Evolutionary conservation across 2,797 vertebrate species (phyloP).

Genomic region (Rhynchotus rufescens): DNA sequence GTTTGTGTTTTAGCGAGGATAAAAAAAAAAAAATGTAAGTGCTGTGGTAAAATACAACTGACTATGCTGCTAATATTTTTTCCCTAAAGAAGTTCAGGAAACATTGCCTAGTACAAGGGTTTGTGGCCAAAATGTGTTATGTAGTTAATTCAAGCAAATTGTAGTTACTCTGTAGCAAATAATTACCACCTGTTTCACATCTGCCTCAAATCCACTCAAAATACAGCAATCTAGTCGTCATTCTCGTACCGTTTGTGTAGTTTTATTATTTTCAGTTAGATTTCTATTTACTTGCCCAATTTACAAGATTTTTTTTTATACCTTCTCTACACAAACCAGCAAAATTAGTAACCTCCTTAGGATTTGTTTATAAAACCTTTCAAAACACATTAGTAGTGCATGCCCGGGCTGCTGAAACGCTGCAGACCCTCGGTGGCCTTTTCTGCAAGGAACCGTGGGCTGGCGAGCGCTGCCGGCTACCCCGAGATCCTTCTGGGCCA

Average conservation of each 20-base stretch:
- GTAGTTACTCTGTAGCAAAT: conserved; percentile 47
- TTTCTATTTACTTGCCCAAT: conserved; percentile 32
- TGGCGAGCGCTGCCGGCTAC: not conserved
- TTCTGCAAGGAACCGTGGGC: not conserved
- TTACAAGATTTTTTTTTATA: conserved; percentile 48
- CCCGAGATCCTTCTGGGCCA: not conserved
- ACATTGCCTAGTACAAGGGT: not conserved
- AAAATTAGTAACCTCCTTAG: conserved; percentile 50
- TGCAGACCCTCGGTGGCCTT: not conserved
- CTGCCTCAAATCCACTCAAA: conserved; percentile 50
- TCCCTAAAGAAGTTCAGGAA: conserved; percentile 4
- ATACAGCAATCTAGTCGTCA: conserved; percentile 50
- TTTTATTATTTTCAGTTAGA: conserved; percentile 48
- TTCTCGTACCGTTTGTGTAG: conserved; percentile 40
- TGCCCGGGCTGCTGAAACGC: not conserved
- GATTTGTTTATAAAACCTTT: conserved; percentile 59
- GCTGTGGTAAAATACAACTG: not conserved
- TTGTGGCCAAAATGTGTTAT: conserved; percentile 50
- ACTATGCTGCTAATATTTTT: not conserved
- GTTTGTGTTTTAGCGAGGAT: not conserved
- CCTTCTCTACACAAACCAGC: conserved; percentile 50
- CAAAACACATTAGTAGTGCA: conserved; percentile 25
- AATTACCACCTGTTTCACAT: conserved; percentile 58
- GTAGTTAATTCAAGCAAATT: conserved; percentile 53
- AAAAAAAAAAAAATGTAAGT: not conserved